These are phyloP conservation scores for Pterocles orientalis DNA, from an alignment of 2,113 vertebrate genomes.

Conservation along the genomic window DNA sequence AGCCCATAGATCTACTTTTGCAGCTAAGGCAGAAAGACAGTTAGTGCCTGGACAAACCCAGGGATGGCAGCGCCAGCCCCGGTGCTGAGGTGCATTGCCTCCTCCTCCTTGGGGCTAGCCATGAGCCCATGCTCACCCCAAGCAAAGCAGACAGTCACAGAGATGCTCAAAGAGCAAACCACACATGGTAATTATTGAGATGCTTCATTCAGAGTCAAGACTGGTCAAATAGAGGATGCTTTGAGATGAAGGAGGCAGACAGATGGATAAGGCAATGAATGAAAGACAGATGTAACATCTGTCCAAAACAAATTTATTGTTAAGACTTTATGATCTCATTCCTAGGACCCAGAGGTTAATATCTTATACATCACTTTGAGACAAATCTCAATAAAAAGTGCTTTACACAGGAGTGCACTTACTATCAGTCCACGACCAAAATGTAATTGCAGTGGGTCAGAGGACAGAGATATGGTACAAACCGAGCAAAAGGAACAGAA, in stretches of 20 bases:
- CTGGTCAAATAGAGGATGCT: neutral
- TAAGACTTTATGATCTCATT: neutral
- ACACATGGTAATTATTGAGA: fast-evolving
- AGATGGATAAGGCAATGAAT: neutral
- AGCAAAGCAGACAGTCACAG: neutral
- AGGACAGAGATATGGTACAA: neutral
- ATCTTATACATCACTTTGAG: neutral
- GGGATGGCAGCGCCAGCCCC: neutral
- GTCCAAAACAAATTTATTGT: fast-evolving
- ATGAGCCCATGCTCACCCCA: too few relatives aligned
- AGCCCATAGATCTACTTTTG: neutral
- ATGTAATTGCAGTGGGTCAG: fast-evolving
- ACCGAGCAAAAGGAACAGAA: neutral
- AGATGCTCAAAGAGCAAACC: neutral
- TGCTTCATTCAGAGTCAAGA: neutral
- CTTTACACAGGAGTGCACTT: neutral
- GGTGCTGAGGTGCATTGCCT: neutral
- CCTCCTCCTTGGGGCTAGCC: neutral
- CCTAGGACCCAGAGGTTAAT: neutral
- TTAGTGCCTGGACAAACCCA: neutral
- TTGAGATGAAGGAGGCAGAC: neutral
- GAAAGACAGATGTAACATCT: neutral
- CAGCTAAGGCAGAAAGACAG: neutral
- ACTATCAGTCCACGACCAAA: fast-evolving
- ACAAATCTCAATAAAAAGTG: neutral